These are phyloP conservation scores for Chionoecetes opilio DNA, from an alignment of 1,140 invertebrate species.

Conservation along the genomic window DNA sequence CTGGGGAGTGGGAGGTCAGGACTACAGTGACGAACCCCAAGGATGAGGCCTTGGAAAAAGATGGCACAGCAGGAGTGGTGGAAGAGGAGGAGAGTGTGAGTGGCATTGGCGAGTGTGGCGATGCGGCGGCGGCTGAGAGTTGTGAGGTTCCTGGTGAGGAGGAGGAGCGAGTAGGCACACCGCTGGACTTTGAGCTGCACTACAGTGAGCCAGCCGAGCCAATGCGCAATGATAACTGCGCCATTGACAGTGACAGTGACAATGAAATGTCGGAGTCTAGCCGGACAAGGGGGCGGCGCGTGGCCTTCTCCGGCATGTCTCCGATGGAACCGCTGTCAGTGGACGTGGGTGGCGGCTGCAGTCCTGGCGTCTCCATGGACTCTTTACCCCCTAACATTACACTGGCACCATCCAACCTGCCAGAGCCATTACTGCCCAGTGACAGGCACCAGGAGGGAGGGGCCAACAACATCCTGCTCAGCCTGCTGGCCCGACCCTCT, in stretches of 20 bases:
- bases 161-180: constrained; percentile 64
- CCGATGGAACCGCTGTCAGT: constrained; percentile 74
- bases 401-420: constrained; percentile 61
- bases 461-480: constrained; percentile 71
- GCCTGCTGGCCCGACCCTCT: constrained; percentile 68
- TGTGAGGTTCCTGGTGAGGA: constrained; percentile 24
- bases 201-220: constrained; percentile 79
- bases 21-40: constrained; percentile 15
- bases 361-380: constrained; percentile 45
- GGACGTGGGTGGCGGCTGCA: constrained; percentile 67
- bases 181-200: constrained; percentile 75
- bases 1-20: constrained; percentile 57
- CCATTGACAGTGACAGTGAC: constrained; percentile 81
- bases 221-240: constrained; percentile 78
- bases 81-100: constrained; percentile 13
- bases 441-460: constrained; percentile 59
- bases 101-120: neutral
- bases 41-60: constrained; percentile 41
- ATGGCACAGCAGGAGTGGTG: constrained; percentile 47
- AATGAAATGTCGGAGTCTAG: constrained; percentile 63
- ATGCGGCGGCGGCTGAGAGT: neutral
- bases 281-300: constrained; percentile 65
- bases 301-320: constrained; percentile 72
- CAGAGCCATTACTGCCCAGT: constrained; percentile 60
- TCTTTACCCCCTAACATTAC: constrained; percentile 71